Evolutionary conservation across 2,797 vertebrate species (phyloP).

Genomic region (Leptodactylus fallax): DNA sequence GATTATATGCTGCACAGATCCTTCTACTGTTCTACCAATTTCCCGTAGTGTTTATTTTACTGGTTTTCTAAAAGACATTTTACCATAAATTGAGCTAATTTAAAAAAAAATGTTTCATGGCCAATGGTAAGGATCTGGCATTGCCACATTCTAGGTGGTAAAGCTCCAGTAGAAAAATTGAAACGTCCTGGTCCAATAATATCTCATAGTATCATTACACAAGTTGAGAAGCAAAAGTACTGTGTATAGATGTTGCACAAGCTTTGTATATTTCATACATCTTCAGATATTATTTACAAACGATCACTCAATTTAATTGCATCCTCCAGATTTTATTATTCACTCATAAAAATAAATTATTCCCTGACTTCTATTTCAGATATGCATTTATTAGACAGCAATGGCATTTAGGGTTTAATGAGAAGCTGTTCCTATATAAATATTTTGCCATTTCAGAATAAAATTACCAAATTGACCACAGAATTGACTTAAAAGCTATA

Average conservation of each 20-base stretch:
- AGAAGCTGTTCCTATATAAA: conserved; percentile 3
- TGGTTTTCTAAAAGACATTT: too few relatives aligned
- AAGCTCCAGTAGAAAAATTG: too few relatives aligned
- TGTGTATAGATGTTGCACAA: background rate
- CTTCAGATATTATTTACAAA: conserved; percentile 23
- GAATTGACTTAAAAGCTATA: background rate
- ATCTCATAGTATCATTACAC: background rate
- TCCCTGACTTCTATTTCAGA: conserved; percentile 28
- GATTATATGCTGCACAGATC: too few relatives aligned
- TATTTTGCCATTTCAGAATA: conserved; percentile 14
- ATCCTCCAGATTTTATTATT: conserved; percentile 25
- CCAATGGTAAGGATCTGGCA: too few relatives aligned
- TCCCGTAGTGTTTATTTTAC: too few relatives aligned
- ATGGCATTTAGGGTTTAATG: conserved; percentile 24
- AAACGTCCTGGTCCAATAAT: background rate
- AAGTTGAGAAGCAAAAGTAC: background rate
- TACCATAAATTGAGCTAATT: too few relatives aligned
- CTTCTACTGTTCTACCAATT: too few relatives aligned
- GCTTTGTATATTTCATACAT: background rate
- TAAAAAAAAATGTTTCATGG: too few relatives aligned
- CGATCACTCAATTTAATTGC: conserved; percentile 24
- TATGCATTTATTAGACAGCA: conserved; percentile 24
- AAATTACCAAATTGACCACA: conserved; percentile 5
- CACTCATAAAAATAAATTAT: conserved; percentile 25
- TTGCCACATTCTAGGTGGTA: too few relatives aligned